Evolutionary conservation across 2,113 vertebrate genomes (phyloP).

Genomic region (Paradoxurus hermaphroditus): DNA sequence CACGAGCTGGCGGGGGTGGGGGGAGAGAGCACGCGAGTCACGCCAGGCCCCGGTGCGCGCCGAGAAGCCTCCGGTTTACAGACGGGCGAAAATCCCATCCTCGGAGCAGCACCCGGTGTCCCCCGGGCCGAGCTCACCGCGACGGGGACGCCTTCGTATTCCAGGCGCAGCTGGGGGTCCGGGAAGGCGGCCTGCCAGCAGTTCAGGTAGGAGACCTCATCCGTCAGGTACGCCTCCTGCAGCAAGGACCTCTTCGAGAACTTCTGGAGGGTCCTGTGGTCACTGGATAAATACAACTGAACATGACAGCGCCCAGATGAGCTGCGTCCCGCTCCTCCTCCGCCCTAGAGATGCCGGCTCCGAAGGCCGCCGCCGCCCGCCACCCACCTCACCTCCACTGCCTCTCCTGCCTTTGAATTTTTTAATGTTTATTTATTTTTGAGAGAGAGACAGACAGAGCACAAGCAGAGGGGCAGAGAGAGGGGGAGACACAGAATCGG

Average conservation of each 20-base stretch:
- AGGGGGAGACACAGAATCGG: too few species aligned
- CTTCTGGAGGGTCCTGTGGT: slow-evolving; percentile 85
- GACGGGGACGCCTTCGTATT: slow-evolving; percentile 89
- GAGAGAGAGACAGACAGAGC: too few species aligned
- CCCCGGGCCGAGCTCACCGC: slow-evolving; percentile 81
- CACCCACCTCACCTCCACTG: accelerated
- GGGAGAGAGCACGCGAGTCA: not conserved
- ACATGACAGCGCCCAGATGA: slow-evolving; percentile 27
- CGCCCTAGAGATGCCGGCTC: not conserved
- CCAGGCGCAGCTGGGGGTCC: slow-evolving; percentile 91
- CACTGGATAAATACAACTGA: slow-evolving; percentile 92
- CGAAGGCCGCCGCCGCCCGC: not conserved
- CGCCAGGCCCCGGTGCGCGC: accelerated
- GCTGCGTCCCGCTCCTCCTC: accelerated
- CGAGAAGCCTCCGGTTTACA: accelerated
- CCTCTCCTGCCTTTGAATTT: not conserved
- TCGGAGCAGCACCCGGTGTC: not conserved
- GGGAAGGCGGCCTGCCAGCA: slow-evolving; percentile 88
- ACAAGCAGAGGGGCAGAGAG: too few species aligned
- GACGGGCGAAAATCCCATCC: not conserved
- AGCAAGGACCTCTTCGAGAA: slow-evolving; percentile 87
- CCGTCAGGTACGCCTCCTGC: slow-evolving; percentile 89
- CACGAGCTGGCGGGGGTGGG: too few species aligned
- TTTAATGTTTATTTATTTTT: too few species aligned
- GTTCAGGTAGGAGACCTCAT: slow-evolving; percentile 82